Evolutionary conservation across 1,140 invertebrate genomes (phyloP).

Genomic region (Prorops nasuta): DNA sequence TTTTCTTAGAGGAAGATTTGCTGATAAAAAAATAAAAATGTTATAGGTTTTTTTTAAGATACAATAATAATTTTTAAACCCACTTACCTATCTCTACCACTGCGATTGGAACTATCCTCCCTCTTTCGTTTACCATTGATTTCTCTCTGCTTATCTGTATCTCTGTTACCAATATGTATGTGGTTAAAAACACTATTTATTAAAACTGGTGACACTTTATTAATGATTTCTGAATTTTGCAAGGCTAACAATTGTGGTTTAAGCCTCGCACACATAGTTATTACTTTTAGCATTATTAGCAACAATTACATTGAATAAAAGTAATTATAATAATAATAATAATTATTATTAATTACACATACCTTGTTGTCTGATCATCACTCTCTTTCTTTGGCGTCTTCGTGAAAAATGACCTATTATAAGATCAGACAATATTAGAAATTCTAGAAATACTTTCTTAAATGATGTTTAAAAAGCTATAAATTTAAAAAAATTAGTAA

Average conservation of each 20-base stretch:
- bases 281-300: conserved; percentile 26
- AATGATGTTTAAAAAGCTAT: neutral
- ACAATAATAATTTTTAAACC: too few species aligned
- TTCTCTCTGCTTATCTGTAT: neutral
- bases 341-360: conserved; percentile 21
- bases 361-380: conserved; percentile 7
- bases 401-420: conserved; percentile 27
- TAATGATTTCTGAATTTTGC: neutral
- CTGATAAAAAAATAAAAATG: too few species aligned
- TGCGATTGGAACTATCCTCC: conserved; percentile 1
- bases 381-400: conserved; percentile 14
- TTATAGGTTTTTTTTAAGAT: too few species aligned
- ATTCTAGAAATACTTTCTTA: neutral
- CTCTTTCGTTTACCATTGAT: conserved; percentile 25
- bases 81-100: too few species aligned
- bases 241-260: conserved; percentile 5
- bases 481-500: too few species aligned
- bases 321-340: too few species aligned
- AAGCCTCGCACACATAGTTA: conserved; percentile 2
- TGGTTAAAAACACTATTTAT: conserved; percentile 28
- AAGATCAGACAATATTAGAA: neutral
- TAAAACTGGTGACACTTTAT: neutral
- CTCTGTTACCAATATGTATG: conserved; percentile 21
- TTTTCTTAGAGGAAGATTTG: too few species aligned
- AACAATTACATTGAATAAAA: conserved; percentile 1